These are phyloP conservation scores for Drosophila chauvacae DNA, from an alignment of 1,140 invertebrate genomes.

Conservation along the genomic window DNA sequence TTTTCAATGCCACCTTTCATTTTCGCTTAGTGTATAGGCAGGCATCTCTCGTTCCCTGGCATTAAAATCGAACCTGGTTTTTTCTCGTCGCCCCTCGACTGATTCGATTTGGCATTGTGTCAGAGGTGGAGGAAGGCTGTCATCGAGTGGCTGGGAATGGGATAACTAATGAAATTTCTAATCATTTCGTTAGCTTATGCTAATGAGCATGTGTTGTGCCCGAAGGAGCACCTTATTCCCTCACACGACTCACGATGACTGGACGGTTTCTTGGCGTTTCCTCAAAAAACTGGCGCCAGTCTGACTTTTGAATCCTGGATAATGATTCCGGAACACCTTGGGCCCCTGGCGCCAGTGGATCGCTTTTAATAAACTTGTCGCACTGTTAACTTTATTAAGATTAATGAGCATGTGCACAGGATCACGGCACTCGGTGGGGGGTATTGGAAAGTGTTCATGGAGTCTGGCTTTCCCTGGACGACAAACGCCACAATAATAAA, in stretches of 20 bases:
- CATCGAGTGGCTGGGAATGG: slow-evolving; percentile 8
- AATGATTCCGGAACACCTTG: slow-evolving; percentile 59
- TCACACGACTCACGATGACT: slow-evolving; percentile 51
- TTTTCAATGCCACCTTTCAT: rapidly evolving
- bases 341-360: slow-evolving; percentile 58
- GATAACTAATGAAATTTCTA: slow-evolving; percentile 46
- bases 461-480: slow-evolving; percentile 22
- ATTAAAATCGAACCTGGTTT: slow-evolving; percentile 38
- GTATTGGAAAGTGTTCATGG: slow-evolving; percentile 67
- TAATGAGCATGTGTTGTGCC: slow-evolving; percentile 63
- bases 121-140: slow-evolving; percentile 8
- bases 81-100: slow-evolving; percentile 16
- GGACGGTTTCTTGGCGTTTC: background rate
- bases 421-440: slow-evolving; percentile 48
- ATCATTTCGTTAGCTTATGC: slow-evolving; percentile 58
- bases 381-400: slow-evolving; percentile 81
- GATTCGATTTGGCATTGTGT: slow-evolving; percentile 34
- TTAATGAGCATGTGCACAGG: slow-evolving; percentile 71
- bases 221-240: background rate
- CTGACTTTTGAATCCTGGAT: slow-evolving; percentile 31
- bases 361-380: slow-evolving; percentile 80
- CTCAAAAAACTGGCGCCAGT: slow-evolving; percentile 18
- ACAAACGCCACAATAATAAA: slow-evolving; percentile 73
- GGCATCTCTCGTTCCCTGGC: background rate
- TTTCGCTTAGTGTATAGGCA: slow-evolving; percentile 9